Conservation (phyloP, 2,888 invertebrate species). For the Epistrophe eligans region DNA sequence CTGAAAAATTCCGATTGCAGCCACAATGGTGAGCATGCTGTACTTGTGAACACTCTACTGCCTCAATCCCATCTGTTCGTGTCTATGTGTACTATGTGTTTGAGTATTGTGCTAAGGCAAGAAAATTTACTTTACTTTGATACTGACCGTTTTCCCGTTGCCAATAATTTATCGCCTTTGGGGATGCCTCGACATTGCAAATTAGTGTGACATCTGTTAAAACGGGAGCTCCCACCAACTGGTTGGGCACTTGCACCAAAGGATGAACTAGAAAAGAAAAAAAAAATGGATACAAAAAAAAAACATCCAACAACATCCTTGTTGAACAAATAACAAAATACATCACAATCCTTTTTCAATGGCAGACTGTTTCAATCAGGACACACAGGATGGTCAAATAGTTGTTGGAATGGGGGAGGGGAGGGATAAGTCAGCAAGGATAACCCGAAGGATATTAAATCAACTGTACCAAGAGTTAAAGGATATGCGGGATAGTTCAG, state of each 20-base stretch:
- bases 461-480: conserved; percentile 70
- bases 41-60: conserved; percentile 12
- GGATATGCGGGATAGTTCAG: conserved; percentile 74
- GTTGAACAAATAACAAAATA: conserved; percentile 72
- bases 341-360: conserved; percentile 68
- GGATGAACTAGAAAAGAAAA: conserved; percentile 90
- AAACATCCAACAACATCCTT: conserved; percentile 66
- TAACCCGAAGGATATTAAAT: conserved; percentile 75
- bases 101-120: conserved; percentile 34
- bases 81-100: neutral
- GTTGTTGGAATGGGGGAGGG: neutral
- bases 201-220: conserved; percentile 94
- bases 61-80: conserved; percentile 8
- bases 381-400: neutral
- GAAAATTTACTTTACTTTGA: conserved; percentile 72
- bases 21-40: conserved; percentile 31
- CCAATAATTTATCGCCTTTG: conserved; percentile 97
- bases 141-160: conserved; percentile 93
- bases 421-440: conserved; percentile 51
- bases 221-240: conserved; percentile 94
- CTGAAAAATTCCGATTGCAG: conserved; percentile 62
- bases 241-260: conserved; percentile 96
- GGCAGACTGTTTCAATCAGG: conserved; percentile 58
- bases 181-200: conserved; percentile 95
- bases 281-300: conserved; percentile 37